Base-by-base conservation (phyloP, 35 echinoderm and acorn worm species). In the Apostichopus japonicus region DNA sequence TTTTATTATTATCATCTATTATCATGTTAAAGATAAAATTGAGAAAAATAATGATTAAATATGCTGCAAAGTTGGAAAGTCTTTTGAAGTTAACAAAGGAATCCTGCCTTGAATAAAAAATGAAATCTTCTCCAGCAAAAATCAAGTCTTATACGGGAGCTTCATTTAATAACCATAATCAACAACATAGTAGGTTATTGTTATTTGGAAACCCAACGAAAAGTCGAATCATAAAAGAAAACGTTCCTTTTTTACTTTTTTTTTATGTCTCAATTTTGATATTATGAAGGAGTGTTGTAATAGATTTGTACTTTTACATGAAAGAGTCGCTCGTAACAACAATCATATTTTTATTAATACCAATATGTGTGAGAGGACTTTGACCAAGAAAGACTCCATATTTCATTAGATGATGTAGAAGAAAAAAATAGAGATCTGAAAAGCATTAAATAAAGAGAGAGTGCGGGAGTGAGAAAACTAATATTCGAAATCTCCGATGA, bases 301-400 rank as follows among this genome's bases (percentile, higher is more conserved):
- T 75, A 75, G 22, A 75, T 75, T 19, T 75, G 71, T 75, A 75
- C 71, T 75, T 75, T 75, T 23, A 23, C 71, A 75, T 75, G n/a
- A 75, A 75, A 19, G 71, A 23, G 17, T 75, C 21, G 71, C 71
- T 75, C 71, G 17, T 75, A 75, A 75, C 71, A 75, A 75, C 17
- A 75, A 75, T 75, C 71, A 75, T 75, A 75, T 75, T 75, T 75
- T 75, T 75, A 75, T 75, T 75, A 75, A 75, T 75, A 75, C 71
- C 17, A 75, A 75, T 75, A 75, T 75, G n/a, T 7, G 71, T 75
- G 7, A 75, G 71, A 75, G 71, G 71, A 75, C 17, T 75, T 75
- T 75, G 71, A 75, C 71, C 71, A 75, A 75, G 71, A 75, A 75
- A 75, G 71, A 75, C 71, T 75, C 71, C 71, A 75, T 75, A 75